Evolutionary conservation across 2,797 vertebrate genomes (phyloP).

Genomic region (Mormyrus hasselquistii): DNA sequence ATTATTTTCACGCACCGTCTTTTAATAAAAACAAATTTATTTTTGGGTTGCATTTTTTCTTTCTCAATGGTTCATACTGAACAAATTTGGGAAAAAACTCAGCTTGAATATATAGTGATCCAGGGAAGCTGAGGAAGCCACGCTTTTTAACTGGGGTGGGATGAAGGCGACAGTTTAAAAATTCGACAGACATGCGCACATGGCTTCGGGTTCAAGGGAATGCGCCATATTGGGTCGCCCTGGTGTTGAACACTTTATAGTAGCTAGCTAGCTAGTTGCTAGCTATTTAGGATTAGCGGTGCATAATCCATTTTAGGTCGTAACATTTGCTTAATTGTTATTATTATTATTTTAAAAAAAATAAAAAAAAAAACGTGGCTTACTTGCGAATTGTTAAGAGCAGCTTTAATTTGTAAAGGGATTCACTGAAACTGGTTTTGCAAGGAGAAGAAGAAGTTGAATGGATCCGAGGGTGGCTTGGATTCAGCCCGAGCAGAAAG

Average conservation of each 20-base stretch:
- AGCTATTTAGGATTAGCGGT: conserved; percentile 59
- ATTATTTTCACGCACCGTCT: background rate
- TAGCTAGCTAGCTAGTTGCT: conserved; percentile 26
- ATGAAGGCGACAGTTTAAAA: conserved; percentile 66
- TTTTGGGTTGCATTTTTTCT: background rate
- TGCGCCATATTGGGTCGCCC: conserved; percentile 75
- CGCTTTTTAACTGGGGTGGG: conserved; percentile 19
- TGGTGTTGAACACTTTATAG: conserved; percentile 43
- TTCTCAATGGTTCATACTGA: background rate
- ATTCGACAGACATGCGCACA: conserved; percentile 71
- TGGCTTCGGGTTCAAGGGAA: conserved; percentile 55
- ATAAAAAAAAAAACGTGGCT: conserved; percentile 20
- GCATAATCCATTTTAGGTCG: conserved; percentile 44
- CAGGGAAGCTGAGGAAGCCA: background rate
- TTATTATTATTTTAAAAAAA: conserved; percentile 13
- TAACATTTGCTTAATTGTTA: conserved; percentile 35
- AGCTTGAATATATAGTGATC: background rate
- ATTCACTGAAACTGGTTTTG: conserved; percentile 26
- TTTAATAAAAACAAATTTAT: background rate
- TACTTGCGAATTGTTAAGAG: conserved; percentile 24
- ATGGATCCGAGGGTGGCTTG: conserved; percentile 98
- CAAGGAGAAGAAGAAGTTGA: conserved; percentile 59
- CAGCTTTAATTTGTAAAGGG: conserved; percentile 36
- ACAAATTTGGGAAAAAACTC: background rate
- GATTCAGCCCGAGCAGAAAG: conserved; percentile 98